Conservation (phyloP, 2,797 vertebrate species). For the Hypotaenidia okinawae region DNA sequence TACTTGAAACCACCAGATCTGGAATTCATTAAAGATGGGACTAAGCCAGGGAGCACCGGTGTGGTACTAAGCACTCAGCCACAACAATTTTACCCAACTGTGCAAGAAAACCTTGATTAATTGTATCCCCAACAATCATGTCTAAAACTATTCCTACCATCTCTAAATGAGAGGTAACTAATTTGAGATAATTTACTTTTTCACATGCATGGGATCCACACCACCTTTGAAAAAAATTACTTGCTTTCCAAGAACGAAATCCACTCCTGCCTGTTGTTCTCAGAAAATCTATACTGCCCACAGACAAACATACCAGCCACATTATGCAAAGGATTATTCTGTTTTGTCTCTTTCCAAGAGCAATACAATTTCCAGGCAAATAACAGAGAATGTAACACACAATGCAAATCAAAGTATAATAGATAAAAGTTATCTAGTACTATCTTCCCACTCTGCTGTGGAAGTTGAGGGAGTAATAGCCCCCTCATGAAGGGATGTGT, state of each 20-base stretch:
- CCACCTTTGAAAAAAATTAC: not conserved
- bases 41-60: not conserved
- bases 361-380: not conserved
- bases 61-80: conserved; percentile 23
- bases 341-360: not conserved
- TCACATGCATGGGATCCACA: not conserved
- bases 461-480: not conserved
- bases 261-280: not conserved
- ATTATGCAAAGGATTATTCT: not conserved
- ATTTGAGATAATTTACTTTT: not conserved
- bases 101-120: conserved; percentile 1
- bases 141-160: not conserved
- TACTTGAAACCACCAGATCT: conserved; percentile 70
- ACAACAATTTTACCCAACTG: conserved; percentile 22
- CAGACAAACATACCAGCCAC: not conserved
- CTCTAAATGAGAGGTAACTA: not conserved
- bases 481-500: accelerated
- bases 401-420: not conserved
- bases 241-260: conserved; percentile 15
- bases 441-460: not conserved
- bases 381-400: not conserved
- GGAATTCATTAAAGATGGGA: conserved; percentile 65
- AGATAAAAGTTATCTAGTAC: not conserved
- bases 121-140: not conserved
- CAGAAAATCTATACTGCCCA: not conserved